phyloP scores from a whole-genome alignment of 37 sponge, comb jelly and placozoan genomes.

The Haliclona indistincta region DNA sequence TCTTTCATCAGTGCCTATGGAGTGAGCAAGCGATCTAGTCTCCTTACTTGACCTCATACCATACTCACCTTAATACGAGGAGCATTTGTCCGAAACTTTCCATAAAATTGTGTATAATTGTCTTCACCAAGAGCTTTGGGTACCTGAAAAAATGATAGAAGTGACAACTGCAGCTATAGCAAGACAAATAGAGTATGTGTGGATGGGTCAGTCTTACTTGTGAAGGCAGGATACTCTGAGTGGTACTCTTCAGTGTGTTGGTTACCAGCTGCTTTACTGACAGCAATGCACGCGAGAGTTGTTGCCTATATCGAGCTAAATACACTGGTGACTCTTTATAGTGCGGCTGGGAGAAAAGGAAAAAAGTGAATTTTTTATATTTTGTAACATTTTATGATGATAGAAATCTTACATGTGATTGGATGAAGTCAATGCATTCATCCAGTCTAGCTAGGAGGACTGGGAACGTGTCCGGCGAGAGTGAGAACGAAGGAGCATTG shows the following conservation, averaged over 20 bases:
- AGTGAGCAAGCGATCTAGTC: not conserved
- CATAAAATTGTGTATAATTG: conserved; percentile 77
- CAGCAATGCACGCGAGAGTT: conserved; percentile 76
- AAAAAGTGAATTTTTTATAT: too few relatives aligned
- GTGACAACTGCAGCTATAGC: not conserved
- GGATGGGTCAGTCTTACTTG: too few relatives aligned
- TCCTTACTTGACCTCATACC: not conserved
- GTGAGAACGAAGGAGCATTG: conserved; percentile 75
- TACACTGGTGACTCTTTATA: conserved; percentile 96
- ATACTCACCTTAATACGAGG: conserved; percentile 75
- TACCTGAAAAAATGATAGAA: not conserved
- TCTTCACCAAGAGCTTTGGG: conserved; percentile 10
- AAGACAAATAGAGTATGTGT: not conserved
- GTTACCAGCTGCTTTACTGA: conserved; percentile 80
- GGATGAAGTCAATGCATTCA: conserved; percentile 94
- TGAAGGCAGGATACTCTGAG: conserved; percentile 48
- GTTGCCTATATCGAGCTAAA: conserved; percentile 82
- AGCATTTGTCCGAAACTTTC: conserved; percentile 86
- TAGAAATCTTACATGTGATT: conserved; percentile 63
- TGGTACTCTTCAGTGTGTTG: conserved; percentile 57
- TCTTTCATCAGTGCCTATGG: conserved; percentile 79
- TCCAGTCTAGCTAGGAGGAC: conserved; percentile 86
- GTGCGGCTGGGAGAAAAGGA: conserved; percentile 56
- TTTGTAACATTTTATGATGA: too few relatives aligned
- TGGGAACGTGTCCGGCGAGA: conserved; percentile 71